Conservation (phyloP, 2,888 invertebrate species). For the Sthenelais limicola region DNA sequence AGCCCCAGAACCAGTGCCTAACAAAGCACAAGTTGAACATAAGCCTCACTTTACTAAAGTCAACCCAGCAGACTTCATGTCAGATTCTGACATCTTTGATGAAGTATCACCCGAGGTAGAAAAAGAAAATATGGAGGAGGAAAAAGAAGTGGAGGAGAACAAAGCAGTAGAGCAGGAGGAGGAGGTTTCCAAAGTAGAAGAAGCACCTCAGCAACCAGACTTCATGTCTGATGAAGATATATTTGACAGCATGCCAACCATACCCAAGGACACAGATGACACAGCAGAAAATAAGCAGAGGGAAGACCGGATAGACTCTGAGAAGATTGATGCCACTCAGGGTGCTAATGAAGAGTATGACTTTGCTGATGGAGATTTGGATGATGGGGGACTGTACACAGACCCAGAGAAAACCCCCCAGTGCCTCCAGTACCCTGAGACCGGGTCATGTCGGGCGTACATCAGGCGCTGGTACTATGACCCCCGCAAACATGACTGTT, state of each 20-base stretch:
- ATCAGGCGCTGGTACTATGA: slow-evolving; percentile 39
- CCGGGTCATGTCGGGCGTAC: slow-evolving; percentile 35
- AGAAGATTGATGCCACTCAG: not conserved
- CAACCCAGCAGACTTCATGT: too few relatives aligned
- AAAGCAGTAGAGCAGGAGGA: too few relatives aligned
- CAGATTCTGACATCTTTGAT: too few relatives aligned
- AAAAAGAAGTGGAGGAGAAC: too few relatives aligned
- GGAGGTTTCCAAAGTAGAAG: too few relatives aligned
- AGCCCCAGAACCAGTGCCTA: too few relatives aligned
- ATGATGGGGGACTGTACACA: not conserved
- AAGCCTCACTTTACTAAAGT: too few relatives aligned
- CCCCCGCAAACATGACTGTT: slow-evolving; percentile 7
- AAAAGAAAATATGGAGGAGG: too few relatives aligned
- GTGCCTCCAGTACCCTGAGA: slow-evolving; percentile 27
- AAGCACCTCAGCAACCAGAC: too few relatives aligned
- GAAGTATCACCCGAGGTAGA: too few relatives aligned
- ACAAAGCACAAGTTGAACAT: too few relatives aligned
- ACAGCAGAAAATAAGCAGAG: not conserved
- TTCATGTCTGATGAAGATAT: slow-evolving; percentile 8
- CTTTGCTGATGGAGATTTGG: not conserved
- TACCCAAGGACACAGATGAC: not conserved
- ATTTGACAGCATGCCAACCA: slow-evolving; percentile 7
- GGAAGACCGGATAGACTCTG: not conserved
- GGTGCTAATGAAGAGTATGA: not conserved
- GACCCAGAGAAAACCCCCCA: not conserved